These are phyloP conservation scores for Lysandra bellargus DNA, from an alignment of 2,888 invertebrate genomes.

Conservation along the genomic window DNA sequence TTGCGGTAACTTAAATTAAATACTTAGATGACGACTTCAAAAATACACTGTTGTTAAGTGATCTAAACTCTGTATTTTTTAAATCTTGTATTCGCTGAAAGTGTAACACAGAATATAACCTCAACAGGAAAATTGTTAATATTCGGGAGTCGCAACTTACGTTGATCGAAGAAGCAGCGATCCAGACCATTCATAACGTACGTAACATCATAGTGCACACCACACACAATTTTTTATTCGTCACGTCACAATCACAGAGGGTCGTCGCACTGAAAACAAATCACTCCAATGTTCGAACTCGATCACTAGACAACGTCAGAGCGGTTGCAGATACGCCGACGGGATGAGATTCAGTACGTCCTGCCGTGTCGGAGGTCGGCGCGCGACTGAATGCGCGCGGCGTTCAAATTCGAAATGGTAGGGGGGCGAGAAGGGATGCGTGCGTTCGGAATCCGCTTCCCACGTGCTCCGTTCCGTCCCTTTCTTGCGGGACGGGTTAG, in stretches of 20 bases:
- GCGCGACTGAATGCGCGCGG: constrained; percentile 76
- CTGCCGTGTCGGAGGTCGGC: constrained; percentile 73
- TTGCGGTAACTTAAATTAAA: neutral
- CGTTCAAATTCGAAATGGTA: constrained; percentile 49
- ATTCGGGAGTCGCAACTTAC: constrained; percentile 58
- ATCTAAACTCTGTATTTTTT: neutral
- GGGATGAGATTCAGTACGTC: constrained; percentile 49
- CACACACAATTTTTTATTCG: constrained; percentile 64
- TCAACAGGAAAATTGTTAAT: neutral
- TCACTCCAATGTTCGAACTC: constrained; percentile 71
- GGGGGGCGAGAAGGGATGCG: constrained; percentile 66
- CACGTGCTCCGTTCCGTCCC: constrained; percentile 74
- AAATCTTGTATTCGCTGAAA: neutral
- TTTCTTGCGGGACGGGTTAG: constrained; percentile 77
- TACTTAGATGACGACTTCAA: neutral
- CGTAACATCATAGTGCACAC: constrained; percentile 77
- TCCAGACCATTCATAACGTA: constrained; percentile 80
- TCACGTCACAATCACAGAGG: constrained; percentile 65
- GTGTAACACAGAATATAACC: neutral
- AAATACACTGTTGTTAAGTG: neutral
- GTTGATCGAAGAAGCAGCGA: constrained; percentile 80
- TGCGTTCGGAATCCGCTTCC: constrained; percentile 79
- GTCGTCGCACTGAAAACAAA: constrained; percentile 74
- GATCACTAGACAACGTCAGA: constrained; percentile 71
- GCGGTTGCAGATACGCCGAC: constrained; percentile 55